Evolutionary conservation across 2,113 vertebrate genomes (phyloP).

Genomic region (Myotis lucifugus): DNA sequence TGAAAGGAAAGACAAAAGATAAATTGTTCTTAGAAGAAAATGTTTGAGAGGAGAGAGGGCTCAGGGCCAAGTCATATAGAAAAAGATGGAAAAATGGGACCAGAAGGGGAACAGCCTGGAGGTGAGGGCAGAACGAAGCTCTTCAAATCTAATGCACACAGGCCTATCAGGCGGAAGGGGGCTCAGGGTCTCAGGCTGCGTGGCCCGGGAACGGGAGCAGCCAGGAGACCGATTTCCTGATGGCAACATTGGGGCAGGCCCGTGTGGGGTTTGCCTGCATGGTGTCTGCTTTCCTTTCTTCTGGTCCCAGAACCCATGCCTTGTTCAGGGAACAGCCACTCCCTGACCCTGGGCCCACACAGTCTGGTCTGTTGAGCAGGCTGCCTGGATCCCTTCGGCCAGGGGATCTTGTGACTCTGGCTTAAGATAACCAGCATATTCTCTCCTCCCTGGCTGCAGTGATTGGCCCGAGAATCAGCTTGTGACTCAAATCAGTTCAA

Average conservation of each 20-base stretch:
- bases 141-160: rapidly evolving
- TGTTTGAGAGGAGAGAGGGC: not conserved
- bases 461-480: not conserved
- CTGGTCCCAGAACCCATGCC: not conserved
- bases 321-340: not conserved
- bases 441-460: not conserved
- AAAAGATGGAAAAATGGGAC: not conserved
- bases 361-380: not conserved
- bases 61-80: rapidly evolving
- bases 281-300: not conserved
- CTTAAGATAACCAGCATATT: not conserved
- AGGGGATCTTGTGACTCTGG: not conserved
- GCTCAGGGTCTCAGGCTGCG: rapidly evolving
- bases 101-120: no score
- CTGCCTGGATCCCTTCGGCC: not conserved
- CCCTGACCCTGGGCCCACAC: no score
- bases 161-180: not conserved
- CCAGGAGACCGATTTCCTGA: rapidly evolving
- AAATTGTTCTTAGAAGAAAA: not conserved
- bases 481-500: not conserved
- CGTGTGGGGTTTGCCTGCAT: not conserved
- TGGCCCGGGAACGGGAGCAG: not conserved
- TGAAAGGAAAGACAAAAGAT: not conserved
- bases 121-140: no score
- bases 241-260: no score